Conservation (phyloP, 2,888 invertebrate genomes). For the Mesorhabditis spiculigera region DNA sequence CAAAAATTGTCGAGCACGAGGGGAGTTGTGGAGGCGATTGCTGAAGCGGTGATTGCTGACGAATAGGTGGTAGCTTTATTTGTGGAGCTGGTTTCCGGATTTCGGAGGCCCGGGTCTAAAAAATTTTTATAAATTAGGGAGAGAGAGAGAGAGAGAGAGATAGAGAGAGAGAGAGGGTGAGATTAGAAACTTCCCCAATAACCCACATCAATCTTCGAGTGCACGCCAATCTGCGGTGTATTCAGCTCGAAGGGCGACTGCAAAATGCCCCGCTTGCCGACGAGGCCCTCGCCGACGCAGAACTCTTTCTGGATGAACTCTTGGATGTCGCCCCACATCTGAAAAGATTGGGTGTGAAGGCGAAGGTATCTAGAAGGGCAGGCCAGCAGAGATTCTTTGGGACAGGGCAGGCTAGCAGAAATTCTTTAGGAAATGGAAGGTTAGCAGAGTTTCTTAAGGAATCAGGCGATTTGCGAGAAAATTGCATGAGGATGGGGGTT, state of each 20-base stretch:
- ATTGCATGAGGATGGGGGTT: too few relatives aligned
- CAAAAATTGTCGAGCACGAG: neutral
- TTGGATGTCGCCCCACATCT: constrained; percentile 6
- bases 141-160: too few relatives aligned
- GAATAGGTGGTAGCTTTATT: neutral
- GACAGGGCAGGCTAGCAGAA: too few relatives aligned
- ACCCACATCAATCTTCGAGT: neutral
- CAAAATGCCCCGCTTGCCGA: constrained; percentile 1
- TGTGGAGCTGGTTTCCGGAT: neutral
- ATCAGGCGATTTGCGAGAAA: too few relatives aligned
- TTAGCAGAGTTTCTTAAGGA: too few relatives aligned
- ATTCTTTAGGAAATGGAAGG: too few relatives aligned
- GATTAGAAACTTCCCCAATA: neutral
- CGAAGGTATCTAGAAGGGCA: too few relatives aligned
- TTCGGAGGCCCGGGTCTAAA: neutral
- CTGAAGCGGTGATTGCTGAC: neutral
- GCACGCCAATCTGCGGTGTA: neutral
- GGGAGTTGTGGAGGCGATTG: neutral
- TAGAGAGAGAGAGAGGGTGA: too few relatives aligned
- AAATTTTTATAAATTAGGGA: too few relatives aligned
- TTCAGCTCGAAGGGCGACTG: neutral
- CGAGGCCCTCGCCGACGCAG: constrained; percentile 6
- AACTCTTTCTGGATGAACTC: constrained; percentile 1
- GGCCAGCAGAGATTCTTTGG: too few relatives aligned
- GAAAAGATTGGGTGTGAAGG: neutral